These are phyloP conservation scores for Aphaenogaster rudis DNA, from an alignment of 1,140 invertebrate genomes.

Conservation along the genomic window DNA sequence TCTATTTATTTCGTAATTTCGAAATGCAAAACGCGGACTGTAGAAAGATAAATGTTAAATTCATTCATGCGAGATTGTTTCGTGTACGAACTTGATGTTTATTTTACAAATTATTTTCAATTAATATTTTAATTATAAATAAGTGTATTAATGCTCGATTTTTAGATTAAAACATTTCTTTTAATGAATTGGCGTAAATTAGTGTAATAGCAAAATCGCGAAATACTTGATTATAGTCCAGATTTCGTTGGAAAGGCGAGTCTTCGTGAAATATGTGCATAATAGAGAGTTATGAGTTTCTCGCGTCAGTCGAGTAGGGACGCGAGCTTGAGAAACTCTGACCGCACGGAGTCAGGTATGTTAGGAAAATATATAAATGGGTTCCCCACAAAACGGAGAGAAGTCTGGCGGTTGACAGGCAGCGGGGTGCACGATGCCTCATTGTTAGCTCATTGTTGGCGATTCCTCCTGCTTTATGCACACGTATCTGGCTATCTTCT, in stretches of 20 bases:
- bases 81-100: not conserved
- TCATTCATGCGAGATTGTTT: not conserved
- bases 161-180: not conserved
- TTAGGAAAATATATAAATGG: slow-evolving; percentile 77
- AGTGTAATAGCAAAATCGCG: not conserved
- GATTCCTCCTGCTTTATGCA: slow-evolving; percentile 75
- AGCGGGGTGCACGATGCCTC: slow-evolving; percentile 70
- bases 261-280: slow-evolving; percentile 30
- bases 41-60: not conserved
- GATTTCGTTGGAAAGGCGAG: not conserved
- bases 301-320: slow-evolving; percentile 29
- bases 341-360: slow-evolving; percentile 74
- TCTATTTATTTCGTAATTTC: not conserved
- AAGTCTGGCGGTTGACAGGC: slow-evolving; percentile 70
- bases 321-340: slow-evolving; percentile 75
- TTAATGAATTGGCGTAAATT: not conserved
- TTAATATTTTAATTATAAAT: slow-evolving; percentile 12
- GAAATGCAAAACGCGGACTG: not conserved
- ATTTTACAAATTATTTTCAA: not conserved
- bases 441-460: slow-evolving; percentile 81
- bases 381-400: slow-evolving; percentile 75
- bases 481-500: slow-evolving; percentile 68
- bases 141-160: not conserved
- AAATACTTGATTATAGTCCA: not conserved
- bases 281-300: slow-evolving; percentile 61